These are phyloP conservation scores for Ophonus ardosiacus DNA, from an alignment of 2,888 invertebrate genomes.

Conservation along the genomic window DNA sequence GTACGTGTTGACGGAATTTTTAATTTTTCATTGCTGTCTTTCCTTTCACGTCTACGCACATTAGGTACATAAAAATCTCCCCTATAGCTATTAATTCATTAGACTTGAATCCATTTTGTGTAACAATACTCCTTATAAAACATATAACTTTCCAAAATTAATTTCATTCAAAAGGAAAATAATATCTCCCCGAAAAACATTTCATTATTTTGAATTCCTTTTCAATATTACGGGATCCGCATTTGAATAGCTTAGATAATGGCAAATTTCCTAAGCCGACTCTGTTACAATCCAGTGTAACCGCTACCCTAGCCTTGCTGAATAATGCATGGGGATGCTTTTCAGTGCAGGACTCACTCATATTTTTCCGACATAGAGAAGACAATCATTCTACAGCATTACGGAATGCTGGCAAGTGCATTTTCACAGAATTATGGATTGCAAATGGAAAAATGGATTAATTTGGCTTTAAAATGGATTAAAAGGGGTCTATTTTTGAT, in stretches of 20 bases:
- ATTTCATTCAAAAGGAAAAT: not conserved
- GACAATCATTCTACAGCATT: not conserved
- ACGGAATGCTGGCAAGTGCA: not conserved
- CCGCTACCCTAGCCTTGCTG: not conserved
- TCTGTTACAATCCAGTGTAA: not conserved
- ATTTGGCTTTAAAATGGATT: not conserved
- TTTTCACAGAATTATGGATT: not conserved
- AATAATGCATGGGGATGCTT: not conserved
- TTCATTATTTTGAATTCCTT: slow-evolving; percentile 7
- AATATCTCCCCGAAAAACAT: not conserved
- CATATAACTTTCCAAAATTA: not conserved
- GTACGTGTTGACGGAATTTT: too few relatives aligned
- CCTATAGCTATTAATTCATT: too few relatives aligned
- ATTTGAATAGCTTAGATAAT: not conserved
- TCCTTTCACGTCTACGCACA: too few relatives aligned
- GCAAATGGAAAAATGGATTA: not conserved
- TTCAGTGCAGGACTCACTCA: not conserved
- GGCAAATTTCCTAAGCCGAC: not conserved
- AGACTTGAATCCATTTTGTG: not conserved
- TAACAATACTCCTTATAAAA: not conserved
- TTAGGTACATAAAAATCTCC: too few relatives aligned
- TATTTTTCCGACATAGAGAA: not conserved
- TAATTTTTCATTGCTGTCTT: too few relatives aligned
- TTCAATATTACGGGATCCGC: not conserved
- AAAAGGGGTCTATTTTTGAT: not conserved